Evolutionary conservation across 2,888 invertebrate genomes (phyloP).

Genomic region (Liopterus haemorrhoidalis): DNA sequence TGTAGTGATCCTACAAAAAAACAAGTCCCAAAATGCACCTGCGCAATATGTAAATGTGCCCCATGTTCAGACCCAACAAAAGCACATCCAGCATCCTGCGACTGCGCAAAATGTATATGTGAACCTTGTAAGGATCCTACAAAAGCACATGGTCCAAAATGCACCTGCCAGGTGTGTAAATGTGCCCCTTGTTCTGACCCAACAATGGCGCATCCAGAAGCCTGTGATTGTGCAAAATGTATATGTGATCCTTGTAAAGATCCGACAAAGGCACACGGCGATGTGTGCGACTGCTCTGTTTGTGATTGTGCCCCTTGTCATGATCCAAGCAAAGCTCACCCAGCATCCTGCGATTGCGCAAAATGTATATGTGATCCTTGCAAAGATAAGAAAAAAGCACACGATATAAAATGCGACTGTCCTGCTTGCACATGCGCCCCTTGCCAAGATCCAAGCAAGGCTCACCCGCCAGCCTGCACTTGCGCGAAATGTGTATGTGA

Average conservation of each 20-base stretch:
- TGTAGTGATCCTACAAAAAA: constrained; percentile 13
- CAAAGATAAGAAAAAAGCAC: too few species aligned
- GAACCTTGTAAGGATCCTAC: constrained; percentile 17
- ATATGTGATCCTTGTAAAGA: constrained; percentile 4
- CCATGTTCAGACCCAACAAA: constrained; percentile 4
- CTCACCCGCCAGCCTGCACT: constrained; percentile 22
- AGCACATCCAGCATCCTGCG: constrained; percentile 16
- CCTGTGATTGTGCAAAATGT: constrained; percentile 19
- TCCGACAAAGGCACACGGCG: not conserved
- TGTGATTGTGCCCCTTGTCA: constrained; percentile 3
- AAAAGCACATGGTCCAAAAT: constrained; percentile 7
- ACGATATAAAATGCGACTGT: constrained; percentile 17
- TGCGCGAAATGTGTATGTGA: constrained; percentile 24
- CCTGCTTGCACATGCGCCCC: constrained; percentile 12
- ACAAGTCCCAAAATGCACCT: constrained; percentile 5
- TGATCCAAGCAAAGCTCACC: constrained; percentile 9
- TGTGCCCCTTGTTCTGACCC: constrained; percentile 5
- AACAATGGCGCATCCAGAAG: constrained; percentile 6
- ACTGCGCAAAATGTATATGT: constrained; percentile 20
- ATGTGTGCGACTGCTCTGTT: not conserved
- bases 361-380: constrained; percentile 17
- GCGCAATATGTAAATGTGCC: not conserved
- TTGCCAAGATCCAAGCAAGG: too few species aligned
- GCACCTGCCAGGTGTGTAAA: constrained; percentile 9
- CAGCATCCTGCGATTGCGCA: constrained; percentile 14